Base-by-base conservation (phyloP, 1,140 invertebrate genomes). In the Pollicipes pollicipes region DNA sequence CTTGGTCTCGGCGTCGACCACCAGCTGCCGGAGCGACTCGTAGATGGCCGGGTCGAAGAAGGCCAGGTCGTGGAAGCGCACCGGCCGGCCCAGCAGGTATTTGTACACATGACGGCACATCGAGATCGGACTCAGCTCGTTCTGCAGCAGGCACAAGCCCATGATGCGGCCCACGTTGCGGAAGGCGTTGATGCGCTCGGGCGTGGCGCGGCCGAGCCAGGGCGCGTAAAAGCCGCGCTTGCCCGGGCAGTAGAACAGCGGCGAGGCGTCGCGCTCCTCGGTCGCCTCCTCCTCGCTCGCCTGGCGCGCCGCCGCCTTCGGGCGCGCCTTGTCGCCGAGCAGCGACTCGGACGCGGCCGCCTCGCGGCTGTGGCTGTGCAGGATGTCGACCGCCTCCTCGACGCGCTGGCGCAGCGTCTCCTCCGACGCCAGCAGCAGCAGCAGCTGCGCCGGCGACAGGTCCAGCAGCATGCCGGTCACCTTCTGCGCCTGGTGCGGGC, bases 21-120 rank as follows among this genome's bases (percentile, higher is more conserved):
- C 91, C 70, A 99, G 85, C 79, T 97, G 91, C 69, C 97, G 84
- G 73, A 99, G 83, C 76, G 92, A 96, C 83, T 99, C 97, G 78
- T 98, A 99, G 78, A 98, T 90, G 13, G 93, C 88, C 24, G 95
- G 91, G 83, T 99, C 97, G 78, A 96, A 99, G 83, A 99, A 99
- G 64, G 97, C 97, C 75, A 99, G 83, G 83, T 99, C 97, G 79
- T 98, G 95, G 86, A 98, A 99, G 76, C 90, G 87, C 74, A 98
- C 89, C 35, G 91, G 88, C 75, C 94, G 85, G 1, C 89, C 91
- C 70, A 99, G 82, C 72, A 99, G 90, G 76, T 90, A 97, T 79
- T 99, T 99, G 68, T 99, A 82, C 10, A 99, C 95, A 79, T 98
- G 97, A 73, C 97, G 87, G 80, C 95, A 97, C n/a, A 99, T 82